Conservation (phyloP, 2,797 vertebrate species). For the Epinephelus malabaricus region DNA sequence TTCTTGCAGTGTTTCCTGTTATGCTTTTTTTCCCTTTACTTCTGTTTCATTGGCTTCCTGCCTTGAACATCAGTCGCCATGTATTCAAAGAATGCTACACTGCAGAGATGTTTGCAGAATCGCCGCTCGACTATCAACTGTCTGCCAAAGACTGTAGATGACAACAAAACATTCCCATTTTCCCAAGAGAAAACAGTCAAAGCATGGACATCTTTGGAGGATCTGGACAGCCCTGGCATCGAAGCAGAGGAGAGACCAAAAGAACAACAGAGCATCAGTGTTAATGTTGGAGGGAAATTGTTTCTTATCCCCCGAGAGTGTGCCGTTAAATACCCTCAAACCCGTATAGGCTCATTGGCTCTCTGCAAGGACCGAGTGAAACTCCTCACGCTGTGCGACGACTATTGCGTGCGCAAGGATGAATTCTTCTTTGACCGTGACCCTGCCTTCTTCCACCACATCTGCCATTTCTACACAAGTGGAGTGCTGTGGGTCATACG, state of each 20-base stretch:
- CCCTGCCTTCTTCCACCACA: conserved; percentile 86
- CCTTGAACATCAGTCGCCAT: conserved; percentile 48
- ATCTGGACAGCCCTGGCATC: conserved; percentile 63
- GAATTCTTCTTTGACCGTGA: conserved; percentile 92
- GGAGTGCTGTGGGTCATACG: conserved; percentile 87
- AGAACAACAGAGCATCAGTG: conserved; percentile 71
- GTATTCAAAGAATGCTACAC: conserved; percentile 51
- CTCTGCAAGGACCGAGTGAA: conserved; percentile 79
- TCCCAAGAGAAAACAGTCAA: conserved; percentile 84
- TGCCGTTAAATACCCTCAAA: conserved; percentile 84
- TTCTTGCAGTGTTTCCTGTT: conserved; percentile 48
- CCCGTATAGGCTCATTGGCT: conserved; percentile 87
- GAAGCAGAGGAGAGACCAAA: conserved; percentile 37
- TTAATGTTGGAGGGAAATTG: conserved; percentile 88
- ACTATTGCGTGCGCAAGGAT: conserved; percentile 86
- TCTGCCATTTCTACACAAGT: conserved; percentile 90
- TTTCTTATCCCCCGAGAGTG: conserved; percentile 84
- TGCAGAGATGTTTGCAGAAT: conserved; percentile 62
- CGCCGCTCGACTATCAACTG: conserved; percentile 79
- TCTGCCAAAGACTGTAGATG: conserved; percentile 47
- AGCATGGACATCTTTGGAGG: conserved; percentile 86
- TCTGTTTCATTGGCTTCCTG: conserved; percentile 28
- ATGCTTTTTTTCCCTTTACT: conserved; percentile 2
- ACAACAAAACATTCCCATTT: conserved; percentile 79
- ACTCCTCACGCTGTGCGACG: conserved; percentile 87